Evolutionary conservation across 2,888 invertebrate genomes (phyloP).

Genomic region (Ceriagrion tenellum): DNA sequence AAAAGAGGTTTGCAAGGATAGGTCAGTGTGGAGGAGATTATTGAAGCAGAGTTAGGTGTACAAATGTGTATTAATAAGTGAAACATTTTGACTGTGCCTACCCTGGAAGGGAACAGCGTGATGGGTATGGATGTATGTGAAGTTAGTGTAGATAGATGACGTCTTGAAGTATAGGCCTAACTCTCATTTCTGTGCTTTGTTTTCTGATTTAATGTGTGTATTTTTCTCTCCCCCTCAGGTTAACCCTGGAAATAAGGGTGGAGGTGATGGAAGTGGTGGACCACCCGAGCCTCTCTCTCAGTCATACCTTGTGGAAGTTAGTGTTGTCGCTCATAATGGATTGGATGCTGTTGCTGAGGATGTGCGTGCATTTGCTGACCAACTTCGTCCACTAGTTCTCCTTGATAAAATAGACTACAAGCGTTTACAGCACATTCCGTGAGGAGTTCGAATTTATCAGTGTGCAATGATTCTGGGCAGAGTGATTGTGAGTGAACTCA

Average conservation of each 20-base stretch:
- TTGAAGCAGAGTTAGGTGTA: too few species aligned
- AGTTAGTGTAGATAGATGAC: too few species aligned
- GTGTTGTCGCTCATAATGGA: slow-evolving; percentile 92
- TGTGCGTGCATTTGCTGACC: slow-evolving; percentile 96
- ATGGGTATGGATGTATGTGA: too few species aligned
- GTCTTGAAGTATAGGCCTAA: too few species aligned
- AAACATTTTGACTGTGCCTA: too few species aligned
- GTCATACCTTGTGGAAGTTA: slow-evolving; percentile 96
- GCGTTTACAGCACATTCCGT: slow-evolving; percentile 79
- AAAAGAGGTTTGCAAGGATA: too few species aligned
- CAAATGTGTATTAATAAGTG: too few species aligned
- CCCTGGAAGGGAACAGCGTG: too few species aligned
- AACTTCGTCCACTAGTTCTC: slow-evolving; percentile 93
- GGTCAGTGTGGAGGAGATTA: too few species aligned
- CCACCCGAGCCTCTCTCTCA: slow-evolving; percentile 90
- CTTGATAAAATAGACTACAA: slow-evolving; percentile 96
- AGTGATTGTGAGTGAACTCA: background rate
- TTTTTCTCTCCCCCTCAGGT: background rate
- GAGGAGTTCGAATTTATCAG: background rate
- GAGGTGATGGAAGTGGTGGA: slow-evolving; percentile 79
- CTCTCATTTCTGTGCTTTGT: too few species aligned
- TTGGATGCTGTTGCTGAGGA: slow-evolving; percentile 98
- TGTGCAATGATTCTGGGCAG: background rate
- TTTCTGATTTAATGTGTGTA: background rate
- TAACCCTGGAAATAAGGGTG: slow-evolving; percentile 45